Conservation (phyloP, 2,797 vertebrate genomes). For the Lepilemur ruficaudatus region DNA sequence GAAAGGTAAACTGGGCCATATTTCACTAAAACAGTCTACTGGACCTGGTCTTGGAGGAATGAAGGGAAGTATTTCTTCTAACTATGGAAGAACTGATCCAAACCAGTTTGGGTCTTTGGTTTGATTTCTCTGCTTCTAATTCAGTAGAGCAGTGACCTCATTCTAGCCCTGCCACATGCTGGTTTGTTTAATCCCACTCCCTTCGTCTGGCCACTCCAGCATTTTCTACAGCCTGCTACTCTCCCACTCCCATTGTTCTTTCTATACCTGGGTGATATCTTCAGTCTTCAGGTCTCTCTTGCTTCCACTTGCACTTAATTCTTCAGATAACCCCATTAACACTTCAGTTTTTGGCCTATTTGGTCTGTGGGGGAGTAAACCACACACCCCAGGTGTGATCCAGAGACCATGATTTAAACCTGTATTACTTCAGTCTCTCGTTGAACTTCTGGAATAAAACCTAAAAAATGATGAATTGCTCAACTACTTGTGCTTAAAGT, state of each 20-base stretch:
- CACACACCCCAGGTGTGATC: background rate
- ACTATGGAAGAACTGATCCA: background rate
- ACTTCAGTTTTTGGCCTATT: background rate
- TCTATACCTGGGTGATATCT: background rate
- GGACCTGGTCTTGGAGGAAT: background rate
- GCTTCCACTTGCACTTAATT: background rate
- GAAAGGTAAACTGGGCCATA: background rate
- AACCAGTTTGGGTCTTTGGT: background rate
- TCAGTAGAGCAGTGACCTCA: slow-evolving; percentile 24
- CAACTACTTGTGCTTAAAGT: background rate
- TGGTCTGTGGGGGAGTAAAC: background rate
- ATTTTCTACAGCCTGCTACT: background rate
- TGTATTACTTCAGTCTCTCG: background rate
- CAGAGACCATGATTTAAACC: background rate
- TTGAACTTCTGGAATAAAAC: slow-evolving; percentile 17
- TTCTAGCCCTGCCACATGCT: background rate
- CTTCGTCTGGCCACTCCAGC: background rate
- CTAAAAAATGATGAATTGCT: background rate
- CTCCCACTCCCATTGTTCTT: background rate
- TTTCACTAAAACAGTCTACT: background rate
- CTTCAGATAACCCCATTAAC: background rate
- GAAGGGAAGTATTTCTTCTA: background rate
- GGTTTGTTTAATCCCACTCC: background rate
- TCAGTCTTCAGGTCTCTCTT: background rate
- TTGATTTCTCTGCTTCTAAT: slow-evolving; percentile 40